These are phyloP conservation scores for Panthera leo DNA, from an alignment of 2,113 vertebrate species.

Conservation along the genomic window DNA sequence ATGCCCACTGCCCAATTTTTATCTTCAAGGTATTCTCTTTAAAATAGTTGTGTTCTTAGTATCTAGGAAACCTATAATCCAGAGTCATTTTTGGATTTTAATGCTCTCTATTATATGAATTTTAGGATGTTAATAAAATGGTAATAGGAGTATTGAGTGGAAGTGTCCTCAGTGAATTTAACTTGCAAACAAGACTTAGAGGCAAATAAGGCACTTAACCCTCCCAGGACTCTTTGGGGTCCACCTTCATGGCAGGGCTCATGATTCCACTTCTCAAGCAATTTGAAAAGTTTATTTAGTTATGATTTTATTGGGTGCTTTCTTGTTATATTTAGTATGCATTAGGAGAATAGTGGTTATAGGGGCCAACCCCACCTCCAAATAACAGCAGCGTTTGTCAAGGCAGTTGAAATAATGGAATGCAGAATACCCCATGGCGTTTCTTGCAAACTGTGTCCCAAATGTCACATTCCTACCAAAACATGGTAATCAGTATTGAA, in stretches of 20 bases:
- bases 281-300: neutral
- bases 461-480: neutral
- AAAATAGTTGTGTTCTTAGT: neutral
- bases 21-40: neutral
- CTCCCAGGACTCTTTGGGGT: no score
- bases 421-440: neutral
- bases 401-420: neutral
- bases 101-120: neutral
- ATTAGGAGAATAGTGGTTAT: neutral
- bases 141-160: neutral
- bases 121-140: neutral
- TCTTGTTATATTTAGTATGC: neutral
- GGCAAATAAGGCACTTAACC: no score
- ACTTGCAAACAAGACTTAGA: neutral
- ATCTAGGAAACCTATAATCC: neutral
- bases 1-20: neutral
- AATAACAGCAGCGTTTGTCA: neutral
- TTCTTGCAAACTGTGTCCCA: neutral
- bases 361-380: no score
- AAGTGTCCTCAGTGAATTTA: neutral
- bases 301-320: neutral
- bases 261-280: neutral
- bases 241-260: neutral
- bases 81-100: neutral
- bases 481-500: neutral